Base-by-base conservation (phyloP, 23 tunicate species). In the Pegea sp. region DNA sequence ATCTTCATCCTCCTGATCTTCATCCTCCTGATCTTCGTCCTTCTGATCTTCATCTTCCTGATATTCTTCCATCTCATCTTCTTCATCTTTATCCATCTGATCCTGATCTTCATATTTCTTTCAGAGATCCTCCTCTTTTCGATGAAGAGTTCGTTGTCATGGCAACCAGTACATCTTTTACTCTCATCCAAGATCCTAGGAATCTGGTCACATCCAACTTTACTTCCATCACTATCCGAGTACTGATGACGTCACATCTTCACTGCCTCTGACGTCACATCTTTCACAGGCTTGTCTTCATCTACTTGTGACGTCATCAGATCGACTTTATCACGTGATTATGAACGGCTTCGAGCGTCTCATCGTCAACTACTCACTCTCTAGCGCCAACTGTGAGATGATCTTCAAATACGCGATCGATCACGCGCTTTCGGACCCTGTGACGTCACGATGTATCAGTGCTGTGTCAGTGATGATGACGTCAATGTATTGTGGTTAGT, bases 401-500 rank as follows among this genome's bases (percentile, higher is more conserved):
- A 57, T 74, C 42, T 68, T 71, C 33, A 84, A 84, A 49, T 33
- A 33, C 50, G 76, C 84, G 3, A 60, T 66, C 21, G 81, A 73
- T n/a, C 84, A 84, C 44, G 57, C 74, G 22, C 63, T 60, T 2
- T 18, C 49, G 34, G 56, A 53, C 24, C 32, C 62, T 5, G 8
- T 44, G 22, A 42, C 64, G 11, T n/a, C 66, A 5, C 49, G 71
- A 8, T 50, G 66, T 22, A 34, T 62, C 0, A 59, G 71, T 4
- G 61, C 71, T 1, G 64, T 81, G 2, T 58, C 50, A 16, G 58
- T 84, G 2, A 68, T 74, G 71, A 24, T 74, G 24, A 84, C 84
- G 16, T 84, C 78, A 60, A 68, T 84, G 95, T 84, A 84, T 58
- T 84, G 71, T 53, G 78, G 80, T 74, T 29, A 65, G 84, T 54